Conservation (phyloP, 2,888 invertebrate species). For the Dichetophora obliterata region DNA sequence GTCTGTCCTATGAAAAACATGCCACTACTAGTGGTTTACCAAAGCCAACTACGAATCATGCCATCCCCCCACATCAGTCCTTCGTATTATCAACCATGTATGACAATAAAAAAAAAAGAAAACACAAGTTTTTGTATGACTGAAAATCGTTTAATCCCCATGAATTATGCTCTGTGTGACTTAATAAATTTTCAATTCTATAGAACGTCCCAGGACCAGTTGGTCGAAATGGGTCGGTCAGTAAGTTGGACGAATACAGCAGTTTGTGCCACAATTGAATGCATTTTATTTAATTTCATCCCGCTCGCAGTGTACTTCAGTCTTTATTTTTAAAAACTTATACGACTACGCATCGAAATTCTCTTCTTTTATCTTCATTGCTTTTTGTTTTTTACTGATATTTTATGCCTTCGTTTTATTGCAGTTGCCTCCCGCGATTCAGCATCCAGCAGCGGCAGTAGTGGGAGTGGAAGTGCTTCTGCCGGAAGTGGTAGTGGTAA, state of each 20-base stretch:
- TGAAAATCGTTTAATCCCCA: conserved; percentile 17
- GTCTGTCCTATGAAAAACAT: too few relatives aligned
- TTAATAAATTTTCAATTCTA: conserved; percentile 37
- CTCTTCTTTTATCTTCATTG: not conserved
- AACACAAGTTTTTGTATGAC: not conserved
- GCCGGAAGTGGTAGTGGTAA: conserved; percentile 61
- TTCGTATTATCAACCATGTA: too few relatives aligned
- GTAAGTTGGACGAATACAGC: not conserved
- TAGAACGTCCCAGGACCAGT: conserved; percentile 30
- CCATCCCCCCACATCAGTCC: too few relatives aligned
- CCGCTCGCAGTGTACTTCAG: not conserved
- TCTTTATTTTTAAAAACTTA: not conserved
- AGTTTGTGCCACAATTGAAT: not conserved
- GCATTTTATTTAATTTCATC: conserved; percentile 8
- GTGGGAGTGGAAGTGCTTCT: conserved; percentile 48
- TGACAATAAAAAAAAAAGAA: too few relatives aligned
- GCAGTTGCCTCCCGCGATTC: conserved; percentile 68
- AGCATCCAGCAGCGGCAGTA: conserved; percentile 51
- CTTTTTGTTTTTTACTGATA: conserved; percentile 30
- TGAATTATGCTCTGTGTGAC: conserved; percentile 10
- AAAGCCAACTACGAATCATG: too few relatives aligned
- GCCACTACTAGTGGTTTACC: too few relatives aligned
- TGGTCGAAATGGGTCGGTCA: conserved; percentile 28
- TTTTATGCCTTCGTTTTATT: conserved; percentile 42
- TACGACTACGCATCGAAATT: not conserved